Evolutionary conservation across 2,888 invertebrate species (phyloP).

Genomic region (Matsumyia berberina): DNA sequence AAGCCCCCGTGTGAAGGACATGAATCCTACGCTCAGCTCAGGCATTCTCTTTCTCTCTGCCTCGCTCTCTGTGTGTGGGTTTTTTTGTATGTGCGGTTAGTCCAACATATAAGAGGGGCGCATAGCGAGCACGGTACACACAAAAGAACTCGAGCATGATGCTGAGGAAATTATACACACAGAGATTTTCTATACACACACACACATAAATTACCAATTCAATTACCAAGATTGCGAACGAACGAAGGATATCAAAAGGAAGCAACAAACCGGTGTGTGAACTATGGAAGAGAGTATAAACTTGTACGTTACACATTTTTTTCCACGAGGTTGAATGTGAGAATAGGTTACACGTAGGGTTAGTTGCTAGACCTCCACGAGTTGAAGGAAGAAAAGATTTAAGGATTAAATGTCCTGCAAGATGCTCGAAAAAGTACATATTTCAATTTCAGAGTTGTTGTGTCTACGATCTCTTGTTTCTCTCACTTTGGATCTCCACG

Average conservation of each 20-base stretch:
- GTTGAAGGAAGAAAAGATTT: neutral
- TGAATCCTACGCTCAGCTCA: constrained; percentile 29
- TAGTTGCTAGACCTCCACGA: neutral
- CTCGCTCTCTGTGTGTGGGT: neutral
- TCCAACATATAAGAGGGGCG: constrained; percentile 2
- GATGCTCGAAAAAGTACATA: no score
- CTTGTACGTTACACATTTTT: constrained; percentile 10
- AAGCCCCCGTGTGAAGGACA: constrained; percentile 54
- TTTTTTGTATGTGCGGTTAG: constrained; percentile 38
- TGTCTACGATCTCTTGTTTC: no score
- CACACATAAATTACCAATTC: constrained; percentile 48
- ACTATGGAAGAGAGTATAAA: constrained; percentile 10
- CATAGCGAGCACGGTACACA: neutral
- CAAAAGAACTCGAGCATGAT: constrained; percentile 43
- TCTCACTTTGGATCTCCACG: no score
- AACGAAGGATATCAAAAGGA: constrained; percentile 28
- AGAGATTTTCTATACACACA: constrained; percentile 35
- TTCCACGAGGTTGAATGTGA: constrained; percentile 14
- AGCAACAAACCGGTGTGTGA: constrained; percentile 28
- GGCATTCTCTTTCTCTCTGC: no score
- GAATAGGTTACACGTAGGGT: constrained; percentile 19
- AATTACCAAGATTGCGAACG: constrained; percentile 59
- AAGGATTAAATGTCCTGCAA: no score
- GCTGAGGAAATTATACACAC: constrained; percentile 46
- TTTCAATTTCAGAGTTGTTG: no score